Conservation (phyloP, 64 coral and sea anemone genomes). For the Montipora capricornis region DNA sequence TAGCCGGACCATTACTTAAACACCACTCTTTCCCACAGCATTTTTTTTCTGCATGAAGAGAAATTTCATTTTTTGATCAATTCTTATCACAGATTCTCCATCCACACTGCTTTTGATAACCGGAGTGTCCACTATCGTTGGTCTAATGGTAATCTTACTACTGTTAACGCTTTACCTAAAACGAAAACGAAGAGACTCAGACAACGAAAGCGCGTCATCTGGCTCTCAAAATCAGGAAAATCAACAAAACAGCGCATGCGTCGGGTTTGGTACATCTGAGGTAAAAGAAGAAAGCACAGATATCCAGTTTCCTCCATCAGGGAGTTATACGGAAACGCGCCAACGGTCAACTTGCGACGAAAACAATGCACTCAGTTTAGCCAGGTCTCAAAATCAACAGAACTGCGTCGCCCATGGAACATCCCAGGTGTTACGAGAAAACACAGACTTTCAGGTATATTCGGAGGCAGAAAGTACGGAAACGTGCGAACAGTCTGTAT, state of each 20-base stretch:
- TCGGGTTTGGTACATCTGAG: not conserved
- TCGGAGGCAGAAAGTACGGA: not conserved
- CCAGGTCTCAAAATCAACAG: not conserved
- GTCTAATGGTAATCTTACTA: slow-evolving; percentile 33
- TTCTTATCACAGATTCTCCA: slow-evolving; percentile 25
- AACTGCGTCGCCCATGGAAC: not conserved
- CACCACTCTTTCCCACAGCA: too few relatives aligned
- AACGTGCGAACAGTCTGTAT: not conserved
- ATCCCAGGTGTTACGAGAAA: not conserved
- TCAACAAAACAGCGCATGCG: slow-evolving; percentile 18
- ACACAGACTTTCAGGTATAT: slow-evolving; percentile 3
- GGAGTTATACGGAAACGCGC: not conserved
- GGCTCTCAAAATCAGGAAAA: slow-evolving; percentile 29
- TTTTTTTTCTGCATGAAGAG: too few relatives aligned
- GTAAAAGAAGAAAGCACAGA: not conserved
- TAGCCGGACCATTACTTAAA: too few relatives aligned
- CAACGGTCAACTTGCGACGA: not conserved
- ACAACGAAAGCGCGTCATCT: not conserved
- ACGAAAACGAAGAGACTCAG: slow-evolving; percentile 31
- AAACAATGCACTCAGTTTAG: not conserved
- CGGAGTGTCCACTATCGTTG: slow-evolving; percentile 27
- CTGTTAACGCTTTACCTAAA: slow-evolving; percentile 46
- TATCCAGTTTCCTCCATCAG: not conserved
- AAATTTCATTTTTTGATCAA: too few relatives aligned
- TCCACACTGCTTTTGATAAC: not conserved